phyloP scores from a whole-genome alignment of 2,797 vertebrate species.

The Rhinophrynus dorsalis region DNA sequence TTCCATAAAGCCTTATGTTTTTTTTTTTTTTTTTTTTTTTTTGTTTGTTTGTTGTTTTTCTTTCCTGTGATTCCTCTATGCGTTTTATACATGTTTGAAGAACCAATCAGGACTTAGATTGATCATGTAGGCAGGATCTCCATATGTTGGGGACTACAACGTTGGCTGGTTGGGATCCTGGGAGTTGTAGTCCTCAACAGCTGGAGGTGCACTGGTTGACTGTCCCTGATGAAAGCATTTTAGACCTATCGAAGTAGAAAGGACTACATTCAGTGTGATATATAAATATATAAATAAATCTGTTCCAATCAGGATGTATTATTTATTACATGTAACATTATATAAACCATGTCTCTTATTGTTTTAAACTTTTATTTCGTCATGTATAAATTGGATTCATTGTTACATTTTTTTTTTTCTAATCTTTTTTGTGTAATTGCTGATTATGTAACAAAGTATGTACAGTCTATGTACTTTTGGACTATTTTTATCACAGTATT shows the following conservation, averaged over 20 bases:
- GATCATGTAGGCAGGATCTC: neutral
- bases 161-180: too few relatives aligned
- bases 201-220: too few relatives aligned
- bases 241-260: constrained; percentile 23
- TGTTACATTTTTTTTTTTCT: constrained; percentile 72
- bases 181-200: too few relatives aligned
- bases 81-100: neutral
- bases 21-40: too few relatives aligned
- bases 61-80: neutral
- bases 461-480: constrained; percentile 94
- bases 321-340: constrained; percentile 68
- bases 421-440: constrained; percentile 75
- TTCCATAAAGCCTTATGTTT: too few relatives aligned
- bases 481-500: constrained; percentile 99
- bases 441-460: constrained; percentile 91
- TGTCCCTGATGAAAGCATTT: too few relatives aligned
- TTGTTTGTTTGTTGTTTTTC: too few relatives aligned
- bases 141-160: too few relatives aligned
- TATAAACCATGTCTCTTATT: constrained; percentile 57
- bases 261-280: neutral
- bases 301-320: constrained; percentile 59
- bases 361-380: constrained; percentile 68
- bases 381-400: constrained; percentile 78
- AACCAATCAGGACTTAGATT: constrained; percentile 18
- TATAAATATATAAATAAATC: constrained; percentile 30